Evolutionary conservation across 2,113 vertebrate genomes (phyloP).

Genomic region (Rhabdomys dilectus): DNA sequence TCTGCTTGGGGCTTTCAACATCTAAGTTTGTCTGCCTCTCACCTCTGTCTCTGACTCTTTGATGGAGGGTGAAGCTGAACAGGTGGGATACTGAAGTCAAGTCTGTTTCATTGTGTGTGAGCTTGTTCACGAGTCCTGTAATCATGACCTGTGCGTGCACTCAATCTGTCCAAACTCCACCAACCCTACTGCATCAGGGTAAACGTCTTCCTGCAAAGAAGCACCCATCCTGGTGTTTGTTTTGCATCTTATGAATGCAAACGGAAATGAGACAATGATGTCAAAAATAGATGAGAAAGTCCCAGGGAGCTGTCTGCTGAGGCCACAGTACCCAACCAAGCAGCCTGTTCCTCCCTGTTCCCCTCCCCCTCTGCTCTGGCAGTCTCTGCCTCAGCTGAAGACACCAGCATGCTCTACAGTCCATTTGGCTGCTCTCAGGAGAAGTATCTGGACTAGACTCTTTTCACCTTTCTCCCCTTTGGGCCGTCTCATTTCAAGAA

Average conservation of each 20-base stretch:
- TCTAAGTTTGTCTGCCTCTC: background rate
- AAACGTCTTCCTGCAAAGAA: background rate
- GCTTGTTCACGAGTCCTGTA: background rate
- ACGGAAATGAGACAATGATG: background rate
- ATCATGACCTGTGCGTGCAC: background rate
- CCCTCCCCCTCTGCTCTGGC: background rate
- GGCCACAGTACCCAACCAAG: background rate
- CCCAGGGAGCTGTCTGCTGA: background rate
- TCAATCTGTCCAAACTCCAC: background rate
- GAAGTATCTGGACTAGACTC: background rate
- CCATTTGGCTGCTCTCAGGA: background rate
- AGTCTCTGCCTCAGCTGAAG: background rate
- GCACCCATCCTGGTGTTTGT: background rate
- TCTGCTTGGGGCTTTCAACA: background rate
- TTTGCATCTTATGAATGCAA: background rate
- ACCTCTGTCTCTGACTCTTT: background rate
- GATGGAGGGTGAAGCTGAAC: background rate
- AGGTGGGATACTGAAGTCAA: background rate
- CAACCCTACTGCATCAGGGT: background rate
- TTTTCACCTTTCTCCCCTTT: background rate
- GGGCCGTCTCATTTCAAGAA: background rate
- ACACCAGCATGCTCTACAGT: background rate
- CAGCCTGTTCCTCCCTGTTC: background rate
- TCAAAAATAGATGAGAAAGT: background rate
- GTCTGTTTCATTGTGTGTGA: too few relatives aligned